These are phyloP conservation scores for Mionectes olivaceus DNA, from an alignment of 2,797 vertebrate genomes.

Conservation along the genomic window DNA sequence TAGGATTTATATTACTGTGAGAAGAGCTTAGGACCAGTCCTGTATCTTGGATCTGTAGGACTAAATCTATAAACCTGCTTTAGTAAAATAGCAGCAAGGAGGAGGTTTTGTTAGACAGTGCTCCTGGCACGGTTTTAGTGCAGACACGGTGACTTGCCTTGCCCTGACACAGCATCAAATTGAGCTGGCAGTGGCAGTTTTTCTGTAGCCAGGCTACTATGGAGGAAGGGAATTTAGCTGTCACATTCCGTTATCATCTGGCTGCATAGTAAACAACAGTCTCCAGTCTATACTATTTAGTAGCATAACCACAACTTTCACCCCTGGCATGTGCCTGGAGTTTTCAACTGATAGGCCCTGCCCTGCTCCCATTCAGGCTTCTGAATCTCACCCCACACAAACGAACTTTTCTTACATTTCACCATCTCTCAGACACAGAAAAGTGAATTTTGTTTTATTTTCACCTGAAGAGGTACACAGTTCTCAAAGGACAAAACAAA, in stretches of 20 bases:
- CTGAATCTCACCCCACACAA: neutral
- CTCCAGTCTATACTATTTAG: neutral
- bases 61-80: neutral
- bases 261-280: neutral
- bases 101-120: neutral
- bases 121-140: neutral
- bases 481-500: neutral
- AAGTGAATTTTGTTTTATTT: neutral
- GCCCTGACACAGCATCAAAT: neutral
- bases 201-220: fast-evolving
- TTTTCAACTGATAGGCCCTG: neutral
- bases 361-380: neutral
- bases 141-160: fast-evolving
- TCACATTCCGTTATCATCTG: neutral
- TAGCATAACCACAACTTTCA: neutral
- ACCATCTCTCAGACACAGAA: neutral
- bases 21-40: neutral
- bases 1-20: neutral
- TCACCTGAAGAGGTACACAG: neutral
- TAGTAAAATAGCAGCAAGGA: neutral
- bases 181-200: neutral
- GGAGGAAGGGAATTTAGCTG: neutral
- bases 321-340: neutral
- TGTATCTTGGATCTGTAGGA: neutral
- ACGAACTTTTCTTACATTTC: neutral